Evolutionary conservation across 2,888 invertebrate genomes (phyloP).

Genomic region (Ormyrus thymus): DNA sequence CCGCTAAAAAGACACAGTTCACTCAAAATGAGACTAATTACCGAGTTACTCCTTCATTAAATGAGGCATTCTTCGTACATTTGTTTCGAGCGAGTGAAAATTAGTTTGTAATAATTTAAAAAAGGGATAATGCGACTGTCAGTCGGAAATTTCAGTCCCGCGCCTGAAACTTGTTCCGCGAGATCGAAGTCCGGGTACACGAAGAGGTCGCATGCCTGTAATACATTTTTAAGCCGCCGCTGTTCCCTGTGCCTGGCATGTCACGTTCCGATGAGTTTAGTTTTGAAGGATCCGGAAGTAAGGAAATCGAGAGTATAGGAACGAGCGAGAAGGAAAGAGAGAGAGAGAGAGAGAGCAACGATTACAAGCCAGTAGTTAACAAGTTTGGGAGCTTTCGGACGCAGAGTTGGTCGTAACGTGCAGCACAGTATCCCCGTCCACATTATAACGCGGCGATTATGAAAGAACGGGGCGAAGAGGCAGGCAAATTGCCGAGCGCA

Average conservation of each 20-base stretch:
- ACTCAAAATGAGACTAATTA: too few relatives aligned
- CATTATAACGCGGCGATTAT: constrained; percentile 38
- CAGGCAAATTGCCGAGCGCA: background rate
- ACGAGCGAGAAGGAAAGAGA: constrained; percentile 57
- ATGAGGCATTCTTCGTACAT: too few relatives aligned
- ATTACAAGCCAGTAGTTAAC: constrained; percentile 56
- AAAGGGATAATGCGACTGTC: constrained; percentile 15
- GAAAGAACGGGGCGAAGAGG: background rate
- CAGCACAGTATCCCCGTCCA: constrained; percentile 46
- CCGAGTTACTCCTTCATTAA: too few relatives aligned
- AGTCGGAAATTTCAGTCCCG: constrained; percentile 26
- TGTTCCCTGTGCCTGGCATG: constrained; percentile 26
- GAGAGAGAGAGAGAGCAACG: constrained; percentile 58
- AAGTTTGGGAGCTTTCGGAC: constrained; percentile 55
- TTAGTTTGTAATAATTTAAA: constrained; percentile 10
- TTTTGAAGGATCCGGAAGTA: constrained; percentile 69
- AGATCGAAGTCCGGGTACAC: constrained; percentile 40
- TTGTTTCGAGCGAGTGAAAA: background rate
- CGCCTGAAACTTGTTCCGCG: background rate
- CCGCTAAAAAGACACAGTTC: too few relatives aligned
- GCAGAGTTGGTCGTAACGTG: constrained; percentile 53
- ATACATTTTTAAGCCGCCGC: constrained; percentile 26
- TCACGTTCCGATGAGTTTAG: constrained; percentile 58
- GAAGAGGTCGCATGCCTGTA: constrained; percentile 44
- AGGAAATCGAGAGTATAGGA: constrained; percentile 63